Conservation (phyloP, 2,888 invertebrate genomes). For the Conistra vaccinii region DNA sequence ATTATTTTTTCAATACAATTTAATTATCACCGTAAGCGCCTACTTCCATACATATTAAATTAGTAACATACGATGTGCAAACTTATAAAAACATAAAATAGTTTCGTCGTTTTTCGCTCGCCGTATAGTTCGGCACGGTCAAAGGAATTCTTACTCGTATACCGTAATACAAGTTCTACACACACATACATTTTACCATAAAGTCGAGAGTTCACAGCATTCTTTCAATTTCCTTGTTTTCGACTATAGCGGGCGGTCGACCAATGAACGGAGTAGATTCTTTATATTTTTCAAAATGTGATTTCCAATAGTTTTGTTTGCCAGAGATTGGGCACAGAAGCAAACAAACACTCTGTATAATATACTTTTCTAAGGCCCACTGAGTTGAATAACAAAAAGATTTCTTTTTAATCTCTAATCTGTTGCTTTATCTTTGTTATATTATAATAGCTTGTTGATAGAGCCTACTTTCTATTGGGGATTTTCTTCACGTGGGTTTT, state of each 20-base stretch:
- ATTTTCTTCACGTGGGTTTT: background rate
- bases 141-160: slow-evolving; percentile 46
- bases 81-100: slow-evolving; percentile 36
- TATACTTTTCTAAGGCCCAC: slow-evolving; percentile 19
- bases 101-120: slow-evolving; percentile 12
- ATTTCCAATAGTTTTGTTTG: slow-evolving; percentile 49
- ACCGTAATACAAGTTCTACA: slow-evolving; percentile 25
- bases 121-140: slow-evolving; percentile 30
- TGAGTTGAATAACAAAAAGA: slow-evolving; percentile 27
- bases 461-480: background rate
- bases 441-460: slow-evolving; percentile 34
- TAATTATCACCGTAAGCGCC: background rate
- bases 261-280: slow-evolving; percentile 15
- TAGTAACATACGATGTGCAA: background rate
- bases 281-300: slow-evolving; percentile 48
- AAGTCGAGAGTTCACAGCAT: slow-evolving; percentile 29
- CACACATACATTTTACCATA: slow-evolving; percentile 19
- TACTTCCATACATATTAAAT: background rate
- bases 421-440: slow-evolving; percentile 29
- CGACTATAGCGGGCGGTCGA: slow-evolving; percentile 7
- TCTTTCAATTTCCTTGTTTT: slow-evolving; percentile 52
- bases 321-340: slow-evolving; percentile 19
- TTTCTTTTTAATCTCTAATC: slow-evolving; percentile 19
- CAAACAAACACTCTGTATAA: slow-evolving; percentile 24
- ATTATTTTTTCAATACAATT: background rate